phyloP scores from a whole-genome alignment of 2,888 invertebrate genomes.

The Stenotaenia linearis region DNA sequence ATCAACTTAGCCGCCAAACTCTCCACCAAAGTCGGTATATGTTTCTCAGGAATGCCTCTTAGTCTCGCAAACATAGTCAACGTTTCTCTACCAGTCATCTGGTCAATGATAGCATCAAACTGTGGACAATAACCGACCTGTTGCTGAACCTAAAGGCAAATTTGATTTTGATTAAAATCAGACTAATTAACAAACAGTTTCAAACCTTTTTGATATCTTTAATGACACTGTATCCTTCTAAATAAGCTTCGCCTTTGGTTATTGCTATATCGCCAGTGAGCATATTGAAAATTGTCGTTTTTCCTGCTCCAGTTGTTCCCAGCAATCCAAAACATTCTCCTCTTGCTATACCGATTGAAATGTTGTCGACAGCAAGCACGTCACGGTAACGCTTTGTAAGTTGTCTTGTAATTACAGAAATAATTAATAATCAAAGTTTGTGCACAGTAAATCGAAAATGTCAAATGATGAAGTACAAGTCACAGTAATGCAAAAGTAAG shows the following conservation, averaged over 20 bases:
- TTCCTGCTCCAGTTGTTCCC: slow-evolving; percentile 81
- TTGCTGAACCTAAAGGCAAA: neutral
- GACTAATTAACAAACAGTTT: no score
- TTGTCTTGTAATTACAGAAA: slow-evolving; percentile 40
- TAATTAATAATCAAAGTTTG: neutral
- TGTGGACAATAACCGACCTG: slow-evolving; percentile 66
- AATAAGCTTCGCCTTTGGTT: slow-evolving; percentile 64
- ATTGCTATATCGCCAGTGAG: slow-evolving; percentile 74
- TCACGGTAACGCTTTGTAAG: slow-evolving; percentile 70
- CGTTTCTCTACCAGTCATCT: slow-evolving; percentile 65
- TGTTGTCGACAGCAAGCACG: slow-evolving; percentile 70
- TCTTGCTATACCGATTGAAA: slow-evolving; percentile 62
- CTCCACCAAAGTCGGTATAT: slow-evolving; percentile 48
- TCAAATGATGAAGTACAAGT: no score
- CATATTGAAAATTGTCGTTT: slow-evolving; percentile 81
- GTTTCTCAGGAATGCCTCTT: slow-evolving; percentile 54
- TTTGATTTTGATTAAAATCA: no score
- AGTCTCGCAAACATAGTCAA: slow-evolving; percentile 60
- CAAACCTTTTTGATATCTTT: slow-evolving; percentile 41
- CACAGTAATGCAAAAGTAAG: no score
- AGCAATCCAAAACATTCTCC: slow-evolving; percentile 75
- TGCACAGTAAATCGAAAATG: no score
- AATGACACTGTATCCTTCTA: slow-evolving; percentile 53
- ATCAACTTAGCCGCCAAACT: slow-evolving; percentile 56
- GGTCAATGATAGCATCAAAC: slow-evolving; percentile 64